These are phyloP conservation scores for Lycorma delicatula DNA, from an alignment of 1,140 invertebrate genomes.

Conservation along the genomic window DNA sequence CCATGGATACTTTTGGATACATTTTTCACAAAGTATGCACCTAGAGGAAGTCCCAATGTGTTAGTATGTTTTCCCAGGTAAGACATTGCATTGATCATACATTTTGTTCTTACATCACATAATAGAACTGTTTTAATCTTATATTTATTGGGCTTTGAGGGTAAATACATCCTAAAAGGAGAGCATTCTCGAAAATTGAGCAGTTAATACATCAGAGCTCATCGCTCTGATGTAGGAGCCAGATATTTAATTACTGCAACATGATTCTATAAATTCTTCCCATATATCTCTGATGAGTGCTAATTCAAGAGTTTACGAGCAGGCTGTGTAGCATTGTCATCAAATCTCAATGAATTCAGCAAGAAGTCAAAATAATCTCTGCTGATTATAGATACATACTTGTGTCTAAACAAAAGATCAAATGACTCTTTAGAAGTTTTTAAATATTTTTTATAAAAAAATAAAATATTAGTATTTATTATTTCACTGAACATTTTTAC, in stretches of 20 bases:
- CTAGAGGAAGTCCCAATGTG: slow-evolving; percentile 1
- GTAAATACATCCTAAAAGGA: slow-evolving; percentile 40
- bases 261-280: slow-evolving; percentile 18
- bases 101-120: slow-evolving; percentile 32
- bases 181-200: slow-evolving; percentile 36
- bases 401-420: too few relatives aligned
- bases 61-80: neutral
- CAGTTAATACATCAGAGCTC: slow-evolving; percentile 22
- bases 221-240: slow-evolving; percentile 8
- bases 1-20: slow-evolving; percentile 2
- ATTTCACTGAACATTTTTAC: too few relatives aligned
- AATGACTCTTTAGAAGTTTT: too few relatives aligned
- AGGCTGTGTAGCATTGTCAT: slow-evolving; percentile 21
- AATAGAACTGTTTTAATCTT: slow-evolving; percentile 37
- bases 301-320: slow-evolving; percentile 19
- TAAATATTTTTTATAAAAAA: too few relatives aligned
- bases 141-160: slow-evolving; percentile 41
- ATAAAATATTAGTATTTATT: too few relatives aligned
- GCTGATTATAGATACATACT: slow-evolving; percentile 20
- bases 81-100: slow-evolving; percentile 23
- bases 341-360: slow-evolving; percentile 18
- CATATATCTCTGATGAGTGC: slow-evolving; percentile 23
- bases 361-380: slow-evolving; percentile 23
- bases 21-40: neutral
- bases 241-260: slow-evolving; percentile 9